Evolutionary conservation across 2,113 vertebrate species (phyloP).

Genomic region (Acanthisitta chloris): DNA sequence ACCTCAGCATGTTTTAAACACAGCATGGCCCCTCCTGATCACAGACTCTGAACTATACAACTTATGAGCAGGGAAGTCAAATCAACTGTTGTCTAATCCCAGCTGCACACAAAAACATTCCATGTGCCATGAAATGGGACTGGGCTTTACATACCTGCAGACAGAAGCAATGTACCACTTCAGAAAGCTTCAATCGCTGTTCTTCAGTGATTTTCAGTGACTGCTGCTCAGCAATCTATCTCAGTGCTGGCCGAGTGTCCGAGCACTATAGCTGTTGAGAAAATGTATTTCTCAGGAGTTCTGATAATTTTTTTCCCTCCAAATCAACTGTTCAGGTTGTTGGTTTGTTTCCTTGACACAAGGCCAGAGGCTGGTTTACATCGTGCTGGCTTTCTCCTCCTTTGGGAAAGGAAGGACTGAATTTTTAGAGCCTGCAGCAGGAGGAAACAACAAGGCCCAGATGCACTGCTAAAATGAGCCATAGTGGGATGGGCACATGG

Average conservation of each 20-base stretch:
- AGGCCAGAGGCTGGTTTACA: not conserved
- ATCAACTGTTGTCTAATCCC: not conserved
- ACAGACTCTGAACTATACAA: not conserved
- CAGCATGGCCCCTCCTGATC: rapidly evolving
- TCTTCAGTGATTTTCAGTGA: not conserved
- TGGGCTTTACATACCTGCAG: not conserved
- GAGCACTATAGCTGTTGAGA: not conserved
- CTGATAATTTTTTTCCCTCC: not conserved
- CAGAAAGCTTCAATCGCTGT: not conserved
- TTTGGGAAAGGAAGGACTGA: not conserved
- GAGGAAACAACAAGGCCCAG: not conserved
- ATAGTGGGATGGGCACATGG: rapidly evolving
- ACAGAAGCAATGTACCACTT: not conserved
- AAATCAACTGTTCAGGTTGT: not conserved
- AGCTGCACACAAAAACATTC: not conserved
- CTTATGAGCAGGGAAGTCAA: not conserved
- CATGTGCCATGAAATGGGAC: not conserved
- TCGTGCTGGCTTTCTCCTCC: not conserved
- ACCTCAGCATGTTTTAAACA: not conserved
- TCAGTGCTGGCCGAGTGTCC: too few species aligned
- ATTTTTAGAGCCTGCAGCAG: not conserved
- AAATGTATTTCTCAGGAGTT: not conserved
- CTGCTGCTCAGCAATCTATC: too few species aligned
- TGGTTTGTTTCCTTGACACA: not conserved
- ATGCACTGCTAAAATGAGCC: not conserved